Percentiles rank a stretch among this genome's conserved stretches.
phyloP scores from a whole-genome alignment of 2,888 invertebrate genomes.

The Orthosia incerta region DNA sequence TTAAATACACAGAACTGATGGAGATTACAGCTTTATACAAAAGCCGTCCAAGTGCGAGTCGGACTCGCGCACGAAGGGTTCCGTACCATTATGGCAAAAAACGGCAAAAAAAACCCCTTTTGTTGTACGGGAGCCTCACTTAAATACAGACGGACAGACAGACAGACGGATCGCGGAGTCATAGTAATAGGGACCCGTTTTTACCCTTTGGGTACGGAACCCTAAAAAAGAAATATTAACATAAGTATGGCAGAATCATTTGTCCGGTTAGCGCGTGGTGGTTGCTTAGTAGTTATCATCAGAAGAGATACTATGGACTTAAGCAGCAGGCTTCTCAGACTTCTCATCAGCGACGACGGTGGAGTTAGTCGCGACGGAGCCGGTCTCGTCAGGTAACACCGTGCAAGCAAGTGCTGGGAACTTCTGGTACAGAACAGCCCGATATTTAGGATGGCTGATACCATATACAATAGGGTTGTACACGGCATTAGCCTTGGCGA shows the following conservation, averaged over 20 bases:
- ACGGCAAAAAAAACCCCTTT: too few species aligned
- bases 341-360: constrained; percentile 93
- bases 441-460: constrained; percentile 96
- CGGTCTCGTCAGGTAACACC: constrained; percentile 90
- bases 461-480: constrained; percentile 98
- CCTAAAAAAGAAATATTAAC: constrained; percentile 6
- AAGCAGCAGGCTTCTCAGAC: constrained; percentile 92
- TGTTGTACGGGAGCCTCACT: too few species aligned
- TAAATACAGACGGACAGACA: too few species aligned
- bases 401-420: constrained; percentile 95
- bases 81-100: too few species aligned
- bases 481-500: constrained; percentile 97
- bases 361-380: constrained; percentile 92
- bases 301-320: constrained; percentile 63
- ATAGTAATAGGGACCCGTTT: too few species aligned
- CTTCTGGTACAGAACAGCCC: constrained; percentile 94
- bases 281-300: constrained; percentile 47
- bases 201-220: too few species aligned
- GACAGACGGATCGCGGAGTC: too few species aligned
- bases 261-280: constrained; percentile 69
- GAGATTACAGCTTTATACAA: constrained; percentile 33
- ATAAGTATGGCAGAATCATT: constrained; percentile 75
- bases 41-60: too few species aligned
- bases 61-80: too few species aligned
- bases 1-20: constrained; percentile 77